A percentile compares a stretch with the other conserved stretches of the same genome.
These are phyloP conservation scores for Lithophane ornitopus DNA, from an alignment of 2,888 invertebrate species.

Conservation along the genomic window DNA sequence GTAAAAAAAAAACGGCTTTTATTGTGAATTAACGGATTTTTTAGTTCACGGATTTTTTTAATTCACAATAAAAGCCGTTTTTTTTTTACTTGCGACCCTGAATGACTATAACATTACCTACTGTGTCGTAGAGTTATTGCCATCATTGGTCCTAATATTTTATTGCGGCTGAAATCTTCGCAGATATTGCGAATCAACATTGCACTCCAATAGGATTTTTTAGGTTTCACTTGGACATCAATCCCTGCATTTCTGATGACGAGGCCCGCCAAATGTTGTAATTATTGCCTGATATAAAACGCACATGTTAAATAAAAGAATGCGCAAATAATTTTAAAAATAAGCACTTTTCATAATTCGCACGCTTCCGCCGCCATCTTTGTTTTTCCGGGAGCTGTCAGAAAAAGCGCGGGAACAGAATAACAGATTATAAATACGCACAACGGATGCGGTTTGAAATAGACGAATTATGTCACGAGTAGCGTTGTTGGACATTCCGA, in stretches of 20 bases:
- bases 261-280: too few species aligned
- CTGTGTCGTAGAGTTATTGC: background rate
- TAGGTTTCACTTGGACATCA: background rate
- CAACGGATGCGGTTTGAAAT: constrained; percentile 80
- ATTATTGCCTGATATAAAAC: background rate
- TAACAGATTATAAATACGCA: constrained; percentile 76
- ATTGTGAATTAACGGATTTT: too few species aligned
- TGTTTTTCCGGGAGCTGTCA: constrained; percentile 65
- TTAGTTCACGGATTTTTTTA: too few species aligned
- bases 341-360: constrained; percentile 30
- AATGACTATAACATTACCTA: background rate
- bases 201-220: background rate
- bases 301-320: background rate
- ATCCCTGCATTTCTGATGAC: background rate
- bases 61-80: too few species aligned
- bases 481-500: constrained; percentile 62
- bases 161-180: background rate
- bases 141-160: background rate
- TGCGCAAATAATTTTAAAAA: constrained; percentile 29
- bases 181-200: background rate
- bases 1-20: too few species aligned
- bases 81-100: too few species aligned
- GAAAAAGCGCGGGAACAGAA: constrained; percentile 63
- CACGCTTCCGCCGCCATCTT: constrained; percentile 57
- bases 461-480: constrained; percentile 84